Conservation (phyloP, 2,797 vertebrate genomes). For the Propithecus deckenii region DNA sequence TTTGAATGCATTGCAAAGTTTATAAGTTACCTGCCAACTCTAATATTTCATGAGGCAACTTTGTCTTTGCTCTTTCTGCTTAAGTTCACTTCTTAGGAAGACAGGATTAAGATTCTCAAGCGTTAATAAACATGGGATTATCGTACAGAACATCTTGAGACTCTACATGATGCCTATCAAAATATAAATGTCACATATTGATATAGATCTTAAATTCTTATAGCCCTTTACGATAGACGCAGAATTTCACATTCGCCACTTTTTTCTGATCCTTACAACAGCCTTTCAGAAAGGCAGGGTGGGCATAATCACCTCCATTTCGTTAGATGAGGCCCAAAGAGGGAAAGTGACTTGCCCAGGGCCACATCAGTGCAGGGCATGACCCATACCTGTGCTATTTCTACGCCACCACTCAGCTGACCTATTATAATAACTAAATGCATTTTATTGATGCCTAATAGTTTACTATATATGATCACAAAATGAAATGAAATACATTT, state of each 20-base stretch:
- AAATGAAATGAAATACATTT: neutral
- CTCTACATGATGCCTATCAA: neutral
- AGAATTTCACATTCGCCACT: neutral
- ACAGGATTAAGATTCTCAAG: neutral
- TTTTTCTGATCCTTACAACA: neutral
- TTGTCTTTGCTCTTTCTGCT: neutral
- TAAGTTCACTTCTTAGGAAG: neutral
- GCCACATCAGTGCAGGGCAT: neutral
- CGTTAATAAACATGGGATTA: neutral
- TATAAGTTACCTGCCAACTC: neutral
- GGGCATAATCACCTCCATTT: neutral
- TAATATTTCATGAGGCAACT: neutral
- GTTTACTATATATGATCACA: neutral
- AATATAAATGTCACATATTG: conserved; percentile 18
- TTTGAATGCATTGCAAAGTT: neutral
- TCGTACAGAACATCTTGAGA: neutral
- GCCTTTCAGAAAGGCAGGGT: neutral
- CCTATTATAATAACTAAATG: neutral
- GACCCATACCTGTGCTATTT: neutral
- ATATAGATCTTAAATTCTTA: neutral
- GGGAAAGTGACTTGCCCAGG: neutral
- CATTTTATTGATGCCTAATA: neutral
- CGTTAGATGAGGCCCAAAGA: neutral
- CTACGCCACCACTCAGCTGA: neutral
- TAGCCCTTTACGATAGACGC: neutral